These are phyloP conservation scores for Spheniscus mendiculus DNA, from an alignment of 2,113 vertebrate genomes.

Conservation along the genomic window DNA sequence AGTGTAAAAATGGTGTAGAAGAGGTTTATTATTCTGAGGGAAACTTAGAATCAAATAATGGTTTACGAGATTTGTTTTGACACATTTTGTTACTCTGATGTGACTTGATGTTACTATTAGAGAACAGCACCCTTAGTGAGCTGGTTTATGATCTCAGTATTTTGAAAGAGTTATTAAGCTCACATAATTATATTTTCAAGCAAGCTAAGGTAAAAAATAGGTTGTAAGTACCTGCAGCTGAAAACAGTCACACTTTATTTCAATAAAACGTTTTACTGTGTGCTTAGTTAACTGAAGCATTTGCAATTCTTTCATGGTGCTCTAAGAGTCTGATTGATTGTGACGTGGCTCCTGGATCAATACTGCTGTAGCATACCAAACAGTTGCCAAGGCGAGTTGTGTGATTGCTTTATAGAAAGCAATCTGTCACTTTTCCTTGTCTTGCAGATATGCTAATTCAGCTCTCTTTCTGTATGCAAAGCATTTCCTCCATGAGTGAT, in stretches of 20 bases:
- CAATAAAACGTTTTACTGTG: conserved; percentile 6
- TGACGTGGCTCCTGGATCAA: conserved; percentile 12
- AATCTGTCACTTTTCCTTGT: not conserved
- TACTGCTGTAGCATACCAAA: not conserved
- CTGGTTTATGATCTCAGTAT: not conserved
- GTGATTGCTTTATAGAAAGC: not conserved
- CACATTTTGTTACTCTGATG: not conserved
- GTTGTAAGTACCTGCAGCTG: not conserved
- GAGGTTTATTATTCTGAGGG: not conserved
- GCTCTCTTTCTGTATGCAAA: not conserved
- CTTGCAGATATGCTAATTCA: conserved; percentile 33
- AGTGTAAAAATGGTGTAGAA: not conserved
- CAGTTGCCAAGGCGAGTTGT: not conserved
- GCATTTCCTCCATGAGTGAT: not conserved
- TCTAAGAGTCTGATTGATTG: conserved; percentile 22
- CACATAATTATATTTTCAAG: not conserved
- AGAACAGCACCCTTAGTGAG: not conserved
- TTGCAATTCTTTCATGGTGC: not conserved
- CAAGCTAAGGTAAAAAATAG: not conserved
- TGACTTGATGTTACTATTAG: not conserved
- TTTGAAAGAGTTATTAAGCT: not conserved
- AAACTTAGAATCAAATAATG: not conserved
- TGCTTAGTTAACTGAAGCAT: conserved; percentile 46
- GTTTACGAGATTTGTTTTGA: not conserved
- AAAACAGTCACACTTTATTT: not conserved